Conservation (phyloP, 2,113 vertebrate genomes). For the Mustela lutreola region DNA sequence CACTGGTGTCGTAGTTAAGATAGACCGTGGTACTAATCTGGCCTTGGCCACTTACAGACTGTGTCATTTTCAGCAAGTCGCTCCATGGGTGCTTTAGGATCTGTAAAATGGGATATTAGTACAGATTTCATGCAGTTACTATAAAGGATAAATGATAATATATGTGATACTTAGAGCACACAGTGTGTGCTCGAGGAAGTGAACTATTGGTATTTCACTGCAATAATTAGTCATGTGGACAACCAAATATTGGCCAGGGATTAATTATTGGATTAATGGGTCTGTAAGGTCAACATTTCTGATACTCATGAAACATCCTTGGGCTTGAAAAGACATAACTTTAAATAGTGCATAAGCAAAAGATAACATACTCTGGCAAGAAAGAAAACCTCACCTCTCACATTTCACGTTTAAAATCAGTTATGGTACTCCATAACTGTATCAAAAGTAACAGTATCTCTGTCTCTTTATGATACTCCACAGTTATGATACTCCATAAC, state of each 20-base stretch:
- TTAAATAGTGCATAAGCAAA: background rate
- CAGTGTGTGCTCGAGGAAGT: background rate
- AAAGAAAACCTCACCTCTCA: background rate
- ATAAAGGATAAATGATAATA: background rate
- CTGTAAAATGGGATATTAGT: background rate
- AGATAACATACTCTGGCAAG: background rate
- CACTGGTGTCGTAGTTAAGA: background rate
- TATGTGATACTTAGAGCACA: background rate
- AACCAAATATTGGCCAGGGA: background rate
- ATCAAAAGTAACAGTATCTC: background rate
- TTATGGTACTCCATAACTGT: background rate
- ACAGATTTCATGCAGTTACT: background rate
- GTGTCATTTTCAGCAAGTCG: background rate
- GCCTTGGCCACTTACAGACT: background rate
- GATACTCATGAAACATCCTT: background rate
- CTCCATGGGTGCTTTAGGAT: background rate
- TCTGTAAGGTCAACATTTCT: background rate
- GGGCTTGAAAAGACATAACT: background rate
- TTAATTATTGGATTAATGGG: background rate
- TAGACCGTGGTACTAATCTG: background rate
- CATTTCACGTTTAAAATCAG: background rate
- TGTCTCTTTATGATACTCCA: background rate
- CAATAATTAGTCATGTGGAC: background rate
- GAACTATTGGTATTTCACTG: background rate
- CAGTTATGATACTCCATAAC: background rate